Evolutionary conservation across 2,888 invertebrate genomes (phyloP), one percentile per base, ranked within the genome.

Genomic region (Tridacna gigas): DNA sequence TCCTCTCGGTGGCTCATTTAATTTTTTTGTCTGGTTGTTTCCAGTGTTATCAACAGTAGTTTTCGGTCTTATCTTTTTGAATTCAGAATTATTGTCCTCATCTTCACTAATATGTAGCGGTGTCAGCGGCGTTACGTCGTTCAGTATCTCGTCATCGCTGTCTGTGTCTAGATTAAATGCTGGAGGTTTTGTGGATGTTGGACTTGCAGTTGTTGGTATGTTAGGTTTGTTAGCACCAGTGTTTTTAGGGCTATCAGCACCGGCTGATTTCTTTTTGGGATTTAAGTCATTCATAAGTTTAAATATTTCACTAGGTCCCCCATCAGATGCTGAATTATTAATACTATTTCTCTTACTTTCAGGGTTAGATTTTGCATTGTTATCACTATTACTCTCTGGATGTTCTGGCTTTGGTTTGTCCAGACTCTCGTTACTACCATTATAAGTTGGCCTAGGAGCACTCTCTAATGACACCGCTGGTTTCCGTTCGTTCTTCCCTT

Each of bases 71-170:
- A 71, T 71, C 25, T 71, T 71, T 71, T 48, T 48, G 51, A 71
- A 71, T 25, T 22, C 22, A 15, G 51, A 51, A 60, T 75, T 77
- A 69, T 86, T 83, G 66, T 83, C 87, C 61, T 88, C 86, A 28
- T 88, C 89, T 67, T 89, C 89, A 79, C 89, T 89, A 26, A 89
- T 89, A 77, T 88, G 86, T 20, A 89, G 77, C 48, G 86, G 86
- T 20, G 88, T 87, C 18, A 89, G 79, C 25, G 86, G 86, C 20
- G 83, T 82, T n/a, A 69, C 84, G 47, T 87, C 86, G 28, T 66
- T 82, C 13, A 75, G 80, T 9, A 76, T 67, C 66, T 88, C 86
- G 22, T 86, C 88, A 20, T 88, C 88, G 75, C 86, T 86, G 45
- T 89, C 86, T n/a, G 82, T 79, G 26, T 89, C 87, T 0, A 88